These are phyloP conservation scores for Corythornis leucogaster DNA, from an alignment of 2,797 vertebrate species.

Conservation along the genomic window DNA sequence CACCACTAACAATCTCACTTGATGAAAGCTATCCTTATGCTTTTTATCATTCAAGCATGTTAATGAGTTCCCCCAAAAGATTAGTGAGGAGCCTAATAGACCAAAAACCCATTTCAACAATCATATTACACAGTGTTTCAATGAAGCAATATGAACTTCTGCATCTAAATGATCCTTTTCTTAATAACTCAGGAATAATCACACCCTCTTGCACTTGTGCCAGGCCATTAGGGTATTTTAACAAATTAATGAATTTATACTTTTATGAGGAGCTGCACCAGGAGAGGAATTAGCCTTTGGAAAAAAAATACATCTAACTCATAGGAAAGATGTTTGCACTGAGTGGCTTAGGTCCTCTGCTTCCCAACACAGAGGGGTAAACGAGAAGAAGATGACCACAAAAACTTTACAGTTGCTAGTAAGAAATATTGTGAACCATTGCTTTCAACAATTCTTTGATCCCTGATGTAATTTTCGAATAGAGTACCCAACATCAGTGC, in stretches of 20 bases:
- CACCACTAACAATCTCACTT: slow-evolving; percentile 4
- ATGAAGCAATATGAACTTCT: slow-evolving; percentile 11
- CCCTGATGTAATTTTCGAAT: background rate
- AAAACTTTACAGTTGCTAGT: background rate
- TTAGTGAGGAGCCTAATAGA: slow-evolving; percentile 32
- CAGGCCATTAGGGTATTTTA: background rate
- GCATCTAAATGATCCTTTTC: slow-evolving; percentile 4
- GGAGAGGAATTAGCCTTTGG: background rate
- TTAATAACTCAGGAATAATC: slow-evolving; percentile 20
- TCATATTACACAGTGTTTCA: slow-evolving; percentile 16
- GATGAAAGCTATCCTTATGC: slow-evolving; percentile 32
- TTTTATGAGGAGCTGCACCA: background rate
- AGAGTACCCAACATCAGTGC: background rate
- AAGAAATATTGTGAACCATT: background rate
- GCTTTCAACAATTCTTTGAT: background rate
- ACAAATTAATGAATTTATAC: slow-evolving; percentile 3
- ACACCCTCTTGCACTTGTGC: slow-evolving; percentile 3
- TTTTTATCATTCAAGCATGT: slow-evolving; percentile 43
- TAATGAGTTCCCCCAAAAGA: slow-evolving; percentile 45
- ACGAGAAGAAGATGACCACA: background rate
- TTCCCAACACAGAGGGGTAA: background rate
- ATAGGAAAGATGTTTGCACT: background rate
- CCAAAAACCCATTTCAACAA: slow-evolving; percentile 34
- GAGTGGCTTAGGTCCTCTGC: background rate
- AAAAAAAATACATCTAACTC: background rate